Evolutionary conservation across 2,888 invertebrate genomes (phyloP), one percentile per base, ranked within the genome.

Genomic region (Heliconius erato): DNA sequence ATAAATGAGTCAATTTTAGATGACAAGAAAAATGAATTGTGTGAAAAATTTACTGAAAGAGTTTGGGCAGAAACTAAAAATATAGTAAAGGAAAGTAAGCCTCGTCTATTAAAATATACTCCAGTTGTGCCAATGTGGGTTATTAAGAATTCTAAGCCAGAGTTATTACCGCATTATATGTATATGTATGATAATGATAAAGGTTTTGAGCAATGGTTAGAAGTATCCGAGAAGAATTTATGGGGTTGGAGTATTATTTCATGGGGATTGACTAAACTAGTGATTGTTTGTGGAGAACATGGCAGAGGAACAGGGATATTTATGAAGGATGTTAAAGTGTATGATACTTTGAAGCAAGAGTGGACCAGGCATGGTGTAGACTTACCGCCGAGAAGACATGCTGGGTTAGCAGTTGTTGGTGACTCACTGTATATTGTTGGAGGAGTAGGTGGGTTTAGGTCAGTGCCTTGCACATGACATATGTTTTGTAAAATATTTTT

Each of bases 401-500:
- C 91, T 7, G 94, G 95, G 6, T 88, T 94, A 6, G 89, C 90
- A 3, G 87, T 94, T 11, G 59, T 92, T 26, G 91, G 89, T 23
- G 92, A 95, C 85, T 89, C 86, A 6, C 84, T 96, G 68, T 95
- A 88, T 83, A 87, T 95, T 67, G 87, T 95, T 80, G 95, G 95
- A 84, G 95, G 95, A 11, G 93, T 95, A 85, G 95, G 95, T 89
- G 92, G 89, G 84, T 95, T 90, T 91, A 94, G 95, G 95, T 96
- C 85, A 89, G 94, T 92, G 86, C 54, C 83, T 80, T 78, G 68
- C 67, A 84, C 77, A 40, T 68, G 77, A 82, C 84, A 83, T 80
- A 80, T 63, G 77, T 40, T 67, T n/a, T 23, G 0, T 63, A 11
- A n/a, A 59, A n/a, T 63, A 63, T n/a, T 63, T 23, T 54, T 54